Evolutionary conservation across 2,888 invertebrate genomes (phyloP).

Genomic region (Kryphioiulus occultus): DNA sequence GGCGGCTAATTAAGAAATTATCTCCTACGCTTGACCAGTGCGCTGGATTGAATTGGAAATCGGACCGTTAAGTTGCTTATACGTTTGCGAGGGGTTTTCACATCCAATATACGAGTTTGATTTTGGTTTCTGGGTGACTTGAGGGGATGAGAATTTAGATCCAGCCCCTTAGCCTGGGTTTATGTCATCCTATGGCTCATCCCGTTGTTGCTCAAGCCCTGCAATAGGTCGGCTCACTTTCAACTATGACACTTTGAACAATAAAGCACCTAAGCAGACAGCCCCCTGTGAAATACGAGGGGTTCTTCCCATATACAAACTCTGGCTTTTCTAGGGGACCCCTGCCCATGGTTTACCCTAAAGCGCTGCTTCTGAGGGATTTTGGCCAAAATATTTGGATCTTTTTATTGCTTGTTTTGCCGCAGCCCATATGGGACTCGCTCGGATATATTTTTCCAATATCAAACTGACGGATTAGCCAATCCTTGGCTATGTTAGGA

Average conservation of each 20-base stretch:
- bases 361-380: constrained; percentile 29
- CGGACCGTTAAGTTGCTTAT: constrained; percentile 4
- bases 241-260: constrained; percentile 36
- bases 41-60: not conserved
- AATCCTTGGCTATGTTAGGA: not conserved
- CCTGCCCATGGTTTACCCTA: constrained; percentile 20
- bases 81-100: not conserved
- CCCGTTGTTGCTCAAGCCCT: constrained; percentile 38
- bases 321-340: not conserved
- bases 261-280: constrained; percentile 39
- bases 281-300: constrained; percentile 33
- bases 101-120: not conserved
- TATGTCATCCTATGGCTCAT: constrained; percentile 37
- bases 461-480: not conserved
- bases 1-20: not conserved
- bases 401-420: constrained; percentile 29
- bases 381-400: not conserved
- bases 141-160: not conserved
- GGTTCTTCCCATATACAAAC: constrained; percentile 13
- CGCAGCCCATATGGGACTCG: constrained; percentile 33
- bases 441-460: not conserved
- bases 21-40: not conserved
- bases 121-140: not conserved
- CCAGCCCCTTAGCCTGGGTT: constrained; percentile 34
- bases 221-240: constrained; percentile 45